Conservation (phyloP, 2,888 invertebrate genomes). For the Metopia argyrocephala region DNA sequence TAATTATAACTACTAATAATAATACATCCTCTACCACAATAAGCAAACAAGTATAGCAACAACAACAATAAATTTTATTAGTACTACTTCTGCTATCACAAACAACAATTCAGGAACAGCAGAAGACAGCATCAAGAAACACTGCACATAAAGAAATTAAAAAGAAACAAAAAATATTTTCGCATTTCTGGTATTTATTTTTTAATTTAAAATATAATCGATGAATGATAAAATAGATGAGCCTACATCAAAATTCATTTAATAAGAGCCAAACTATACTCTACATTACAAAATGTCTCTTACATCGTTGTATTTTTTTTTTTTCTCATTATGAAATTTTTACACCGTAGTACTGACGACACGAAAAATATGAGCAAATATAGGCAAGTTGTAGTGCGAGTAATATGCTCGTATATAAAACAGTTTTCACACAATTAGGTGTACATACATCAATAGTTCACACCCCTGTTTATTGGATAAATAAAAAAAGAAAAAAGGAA, state of each 20-base stretch:
- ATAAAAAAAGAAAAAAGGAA: conserved; percentile 37
- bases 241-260: conserved; percentile 65
- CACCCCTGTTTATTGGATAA: conserved; percentile 35
- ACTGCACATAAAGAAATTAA: conserved; percentile 58
- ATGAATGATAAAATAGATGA: conserved; percentile 67
- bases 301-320: conserved; percentile 68
- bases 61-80: conserved; percentile 48
- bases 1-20: conserved; percentile 68
- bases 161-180: conserved; percentile 70
- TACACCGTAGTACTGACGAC: not conserved
- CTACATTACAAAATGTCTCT: conserved; percentile 64
- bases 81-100: conserved; percentile 60
- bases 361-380: conserved; percentile 7
- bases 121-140: conserved; percentile 29
- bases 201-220: conserved; percentile 66
- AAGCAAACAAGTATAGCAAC: conserved; percentile 45
- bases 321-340: not conserved
- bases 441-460: conserved; percentile 5
- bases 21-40: conserved; percentile 42
- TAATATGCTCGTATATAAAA: conserved; percentile 13
- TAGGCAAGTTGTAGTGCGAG: not conserved
- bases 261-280: conserved; percentile 25
- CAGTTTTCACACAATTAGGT: conserved; percentile 23
- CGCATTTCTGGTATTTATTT: conserved; percentile 71
- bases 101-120: conserved; percentile 46